Base-by-base conservation (phyloP, 1,140 invertebrate species). In the Aphaenogaster floridana region DNA sequence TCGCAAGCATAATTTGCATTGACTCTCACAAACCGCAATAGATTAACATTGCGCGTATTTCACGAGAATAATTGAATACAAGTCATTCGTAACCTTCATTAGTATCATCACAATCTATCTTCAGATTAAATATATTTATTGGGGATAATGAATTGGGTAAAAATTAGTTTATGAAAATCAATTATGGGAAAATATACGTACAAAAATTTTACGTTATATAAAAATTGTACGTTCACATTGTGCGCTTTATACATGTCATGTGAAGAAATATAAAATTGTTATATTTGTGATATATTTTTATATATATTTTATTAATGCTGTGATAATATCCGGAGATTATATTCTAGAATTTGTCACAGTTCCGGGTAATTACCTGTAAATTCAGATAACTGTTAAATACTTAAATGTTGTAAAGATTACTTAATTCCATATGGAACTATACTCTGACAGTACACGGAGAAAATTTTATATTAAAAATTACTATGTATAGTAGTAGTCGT, bases 1-100 rank as follows among this genome's bases (percentile, higher is more conserved):
- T 68, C 66, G 28, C 2, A 7, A 64, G n/a, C 57, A 39, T 66
- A 11, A 57, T 61, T 85, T 72, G 11, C 13, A 50, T 64, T 87
- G n/a, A 86, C 36, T 66, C 50, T 76, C 54, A 34, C 39, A 39
- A 88, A 76, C 45, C 61, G 42, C 85, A 69, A 9, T 17, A 36
- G 48, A 42, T 64, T 66, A 69, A 54, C 13, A 21, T 48, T 63
- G 36, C 15, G 21, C 21, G 54, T 76, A 17, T 39, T 81, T 21
- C 21, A 21, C 5, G 48, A 48, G n/a, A 69, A 81, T 81, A 71
- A 90, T 79, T 80, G 59, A 28, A 4, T 57, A 28, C 7, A 74
- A 76, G 9, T 52, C 39, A 74, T 52, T 57, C 13, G 36, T 21
- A 15, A 72, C 9, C 72, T 89, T 54, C 7, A 13, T 57, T 48